Conservation (phyloP, 2,888 invertebrate species). For the Muscina levida region DNA sequence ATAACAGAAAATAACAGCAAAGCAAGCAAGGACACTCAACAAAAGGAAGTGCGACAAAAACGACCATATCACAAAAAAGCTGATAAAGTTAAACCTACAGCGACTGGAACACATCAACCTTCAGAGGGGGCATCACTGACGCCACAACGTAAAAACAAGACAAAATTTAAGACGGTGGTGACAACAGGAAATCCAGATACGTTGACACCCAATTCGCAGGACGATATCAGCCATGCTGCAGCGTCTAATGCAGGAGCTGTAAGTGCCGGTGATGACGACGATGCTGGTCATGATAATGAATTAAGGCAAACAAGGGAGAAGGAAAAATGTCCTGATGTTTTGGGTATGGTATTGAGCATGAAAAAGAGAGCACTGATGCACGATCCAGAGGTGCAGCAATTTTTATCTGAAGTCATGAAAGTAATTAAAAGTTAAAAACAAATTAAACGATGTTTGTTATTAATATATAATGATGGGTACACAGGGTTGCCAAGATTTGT, state of each 20-base stretch:
- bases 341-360: slow-evolving; percentile 74
- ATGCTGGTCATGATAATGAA: slow-evolving; percentile 63
- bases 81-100: slow-evolving; percentile 65
- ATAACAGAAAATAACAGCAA: slow-evolving; percentile 13
- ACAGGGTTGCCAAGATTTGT: too few species aligned
- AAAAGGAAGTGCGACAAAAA: slow-evolving; percentile 67
- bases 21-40: slow-evolving; percentile 42
- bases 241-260: slow-evolving; percentile 45
- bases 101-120: not conserved
- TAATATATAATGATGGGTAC: too few species aligned
- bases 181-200: slow-evolving; percentile 21
- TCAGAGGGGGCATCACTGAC: not conserved
- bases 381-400: slow-evolving; percentile 75
- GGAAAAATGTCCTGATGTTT: slow-evolving; percentile 76
- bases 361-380: slow-evolving; percentile 76
- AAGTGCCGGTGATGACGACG: slow-evolving; percentile 71
- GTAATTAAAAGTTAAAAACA: slow-evolving; percentile 70
- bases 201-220: not conserved
- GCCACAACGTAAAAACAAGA: slow-evolving; percentile 57
- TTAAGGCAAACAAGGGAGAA: slow-evolving; percentile 71
- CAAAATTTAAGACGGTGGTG: slow-evolving; percentile 46
- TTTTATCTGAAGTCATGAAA: slow-evolving; percentile 73
- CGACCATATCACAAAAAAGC: slow-evolving; percentile 74
- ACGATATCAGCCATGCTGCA: slow-evolving; percentile 56
- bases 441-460: too few species aligned